Evolutionary conservation across 2,888 invertebrate species (phyloP), one percentile per base, ranked within the genome.

Genomic region (Scotopteryx bipunctaria): DNA sequence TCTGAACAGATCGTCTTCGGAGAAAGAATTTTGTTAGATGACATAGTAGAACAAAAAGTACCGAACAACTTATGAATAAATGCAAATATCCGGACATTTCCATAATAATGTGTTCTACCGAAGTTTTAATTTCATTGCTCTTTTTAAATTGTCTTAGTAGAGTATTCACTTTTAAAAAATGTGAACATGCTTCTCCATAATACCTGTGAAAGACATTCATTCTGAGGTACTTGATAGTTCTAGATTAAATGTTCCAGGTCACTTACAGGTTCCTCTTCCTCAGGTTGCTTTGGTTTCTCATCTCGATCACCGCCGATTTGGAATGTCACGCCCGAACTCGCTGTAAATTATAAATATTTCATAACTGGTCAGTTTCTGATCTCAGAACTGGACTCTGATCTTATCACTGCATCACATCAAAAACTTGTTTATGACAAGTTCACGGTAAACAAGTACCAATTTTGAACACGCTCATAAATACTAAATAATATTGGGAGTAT

Each of bases 301-400:
- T 91, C 91, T 67, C 86, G 86, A 67, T 92, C 93, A 46, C 92
- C 92, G 42, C 94, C 94, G 63, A 94, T 93, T 78, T 94, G 94
- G 81, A 94, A 94, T 70, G 93, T 94, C 32, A 94, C 94, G 15
- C 92, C 92, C 58, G 91, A 91, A 67, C 90, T 89, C 37, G 90
- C 90, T 90, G 78, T 16, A 83, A 84, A 57, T 6, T 17, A 36
- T 32, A 11, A 40, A 43, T 48, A 21, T 48, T 14, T 15, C n/a
- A 17, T 38, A 50, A 19, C 25, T 17, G 15, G 33, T 33, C n/a
- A n/a, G n/a, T n/a, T n/a, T n/a, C n/a, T n/a, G n/a, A n/a, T n/a
- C n/a, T n/a, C n/a, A n/a, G n/a, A n/a, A n/a, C n/a, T 5, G 27
- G 29, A 27, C 3, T 14, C 17, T 17, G 17, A 37, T 49, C 1